Conservation (phyloP, 1,140 invertebrate species). For the Tetraneura akinire region DNA sequence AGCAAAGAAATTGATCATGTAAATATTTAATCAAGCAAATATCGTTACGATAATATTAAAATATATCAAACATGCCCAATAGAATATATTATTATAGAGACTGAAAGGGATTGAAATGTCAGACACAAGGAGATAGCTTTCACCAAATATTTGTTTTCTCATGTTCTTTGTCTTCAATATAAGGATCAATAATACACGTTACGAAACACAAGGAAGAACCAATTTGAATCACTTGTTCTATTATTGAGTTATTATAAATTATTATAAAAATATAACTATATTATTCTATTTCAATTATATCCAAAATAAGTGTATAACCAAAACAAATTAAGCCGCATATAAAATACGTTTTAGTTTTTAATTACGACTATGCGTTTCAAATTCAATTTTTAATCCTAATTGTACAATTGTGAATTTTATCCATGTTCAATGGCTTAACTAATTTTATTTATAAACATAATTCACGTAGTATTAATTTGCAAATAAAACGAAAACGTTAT, state of each 20-base stretch:
- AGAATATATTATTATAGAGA: too few species aligned
- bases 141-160: neutral
- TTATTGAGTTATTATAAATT: slow-evolving; percentile 2
- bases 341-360: too few species aligned
- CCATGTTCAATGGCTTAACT: too few species aligned
- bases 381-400: too few species aligned
- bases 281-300: too few species aligned
- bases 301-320: too few species aligned
- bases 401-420: too few species aligned
- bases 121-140: neutral
- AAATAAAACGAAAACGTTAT: neutral
- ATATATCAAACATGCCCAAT: neutral
- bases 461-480: neutral
- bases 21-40: slow-evolving; percentile 16
- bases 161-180: neutral
- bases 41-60: neutral
- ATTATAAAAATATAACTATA: too few species aligned
- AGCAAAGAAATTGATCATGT: too few species aligned
- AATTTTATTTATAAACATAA: too few species aligned
- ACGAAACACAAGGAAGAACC: neutral
- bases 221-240: neutral
- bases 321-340: too few species aligned
- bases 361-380: too few species aligned
- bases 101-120: neutral
- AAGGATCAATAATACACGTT: neutral